Percentiles rank a stretch among this genome's conserved stretches.
Evolutionary conservation across 1,140 invertebrate genomes (phyloP).

Genomic region (Papilio xuthus): DNA sequence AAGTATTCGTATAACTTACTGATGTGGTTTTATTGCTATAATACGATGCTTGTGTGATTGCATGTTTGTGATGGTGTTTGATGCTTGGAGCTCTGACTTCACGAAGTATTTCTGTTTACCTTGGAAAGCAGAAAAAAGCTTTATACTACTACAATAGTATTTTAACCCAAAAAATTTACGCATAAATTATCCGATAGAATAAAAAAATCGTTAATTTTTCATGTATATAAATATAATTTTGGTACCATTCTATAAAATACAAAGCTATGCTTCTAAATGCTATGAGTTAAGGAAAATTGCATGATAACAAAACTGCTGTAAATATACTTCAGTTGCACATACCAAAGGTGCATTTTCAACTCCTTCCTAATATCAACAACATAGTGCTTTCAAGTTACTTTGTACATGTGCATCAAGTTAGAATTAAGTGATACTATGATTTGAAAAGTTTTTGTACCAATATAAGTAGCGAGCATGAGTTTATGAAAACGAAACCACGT

Average conservation of each 20-base stretch:
- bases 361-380: not conserved
- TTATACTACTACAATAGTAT: no score
- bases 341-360: constrained; percentile 2
- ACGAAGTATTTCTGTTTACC: not conserved
- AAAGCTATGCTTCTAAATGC: not conserved
- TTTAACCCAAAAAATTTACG: no score
- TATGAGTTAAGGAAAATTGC: not conserved
- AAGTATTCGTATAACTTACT: constrained; percentile 59
- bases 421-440: not conserved
- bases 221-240: not conserved
- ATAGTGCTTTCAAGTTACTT: not conserved
- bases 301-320: not conserved
- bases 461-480: not conserved
- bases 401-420: not conserved
- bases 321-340: constrained; percentile 1
- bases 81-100: not conserved
- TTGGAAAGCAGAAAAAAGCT: no score
- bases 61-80: constrained; percentile 32
- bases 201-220: no score
- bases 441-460: not conserved
- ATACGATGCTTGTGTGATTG: constrained; percentile 42
- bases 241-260: not conserved
- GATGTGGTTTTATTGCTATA: constrained; percentile 70
- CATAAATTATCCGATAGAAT: no score
- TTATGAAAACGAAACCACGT: no score